Percentiles rank a stretch among this genome's conserved stretches.
These are phyloP conservation scores for Beroe ovata DNA, from an alignment of 37 sponge, comb jelly and placozoan genomes.

Conservation along the genomic window DNA sequence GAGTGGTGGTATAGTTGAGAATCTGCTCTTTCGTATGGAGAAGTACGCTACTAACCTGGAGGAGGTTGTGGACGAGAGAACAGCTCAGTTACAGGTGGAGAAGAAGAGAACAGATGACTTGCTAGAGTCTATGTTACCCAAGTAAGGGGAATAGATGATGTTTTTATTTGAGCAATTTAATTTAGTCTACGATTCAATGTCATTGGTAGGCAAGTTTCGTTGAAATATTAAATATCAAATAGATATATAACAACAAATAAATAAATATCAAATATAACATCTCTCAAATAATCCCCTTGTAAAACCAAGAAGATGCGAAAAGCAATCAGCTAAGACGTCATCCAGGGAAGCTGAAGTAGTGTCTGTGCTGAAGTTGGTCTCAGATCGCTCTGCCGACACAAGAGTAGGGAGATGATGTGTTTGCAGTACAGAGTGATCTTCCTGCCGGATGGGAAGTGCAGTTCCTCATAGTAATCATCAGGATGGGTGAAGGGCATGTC, in stretches of 20 bases:
- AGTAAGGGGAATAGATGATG: too few relatives aligned
- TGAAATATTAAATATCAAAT: not conserved
- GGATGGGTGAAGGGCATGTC: slow-evolving; percentile 24
- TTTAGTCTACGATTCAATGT: too few relatives aligned
- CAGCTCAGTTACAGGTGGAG: slow-evolving; percentile 76
- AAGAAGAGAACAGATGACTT: slow-evolving; percentile 82
- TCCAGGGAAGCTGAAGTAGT: not conserved
- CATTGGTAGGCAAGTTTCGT: not conserved
- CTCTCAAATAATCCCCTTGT: not conserved
- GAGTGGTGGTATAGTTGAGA: slow-evolving; percentile 32
- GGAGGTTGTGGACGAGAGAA: slow-evolving; percentile 63
- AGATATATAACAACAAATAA: not conserved
- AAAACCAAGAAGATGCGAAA: not conserved
- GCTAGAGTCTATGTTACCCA: slow-evolving; percentile 78
- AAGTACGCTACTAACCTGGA: slow-evolving; percentile 62
- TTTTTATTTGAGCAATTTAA: too few relatives aligned
- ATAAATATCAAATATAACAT: not conserved
- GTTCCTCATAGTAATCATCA: slow-evolving; percentile 38
- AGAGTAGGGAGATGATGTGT: slow-evolving; percentile 54
- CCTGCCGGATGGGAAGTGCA: not conserved
- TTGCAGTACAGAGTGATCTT: slow-evolving; percentile 4
- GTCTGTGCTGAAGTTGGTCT: slow-evolving; percentile 7
- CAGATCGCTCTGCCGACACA: slow-evolving; percentile 39
- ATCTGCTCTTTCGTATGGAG: slow-evolving; percentile 38
- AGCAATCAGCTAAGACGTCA: not conserved